These are phyloP conservation scores for Spodoptera picta DNA, from an alignment of 2,888 invertebrate species.

Conservation along the genomic window DNA sequence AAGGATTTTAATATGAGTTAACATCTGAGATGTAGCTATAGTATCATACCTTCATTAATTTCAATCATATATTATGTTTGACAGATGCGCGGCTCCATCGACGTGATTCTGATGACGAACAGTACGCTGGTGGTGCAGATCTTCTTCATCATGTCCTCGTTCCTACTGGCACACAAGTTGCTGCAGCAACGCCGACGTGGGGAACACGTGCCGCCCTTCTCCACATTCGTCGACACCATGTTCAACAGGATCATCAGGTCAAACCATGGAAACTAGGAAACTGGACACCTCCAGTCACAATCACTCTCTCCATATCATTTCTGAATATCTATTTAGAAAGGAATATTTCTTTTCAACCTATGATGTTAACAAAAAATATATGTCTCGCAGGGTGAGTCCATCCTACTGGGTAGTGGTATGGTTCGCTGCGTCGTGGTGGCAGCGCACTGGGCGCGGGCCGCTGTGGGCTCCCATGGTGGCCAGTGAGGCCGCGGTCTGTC, in stretches of 20 bases:
- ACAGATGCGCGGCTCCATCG: conserved; percentile 73
- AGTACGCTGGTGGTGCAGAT: conserved; percentile 84
- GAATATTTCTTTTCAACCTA: no score
- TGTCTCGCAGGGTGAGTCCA: conserved; percentile 72
- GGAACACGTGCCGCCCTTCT: conserved; percentile 55
- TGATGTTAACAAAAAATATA: no score
- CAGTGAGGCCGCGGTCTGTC: conserved; percentile 75
- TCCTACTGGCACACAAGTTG: conserved; percentile 82
- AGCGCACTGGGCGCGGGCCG: conserved; percentile 74
- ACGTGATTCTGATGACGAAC: conserved; percentile 80
- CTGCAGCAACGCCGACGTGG: conserved; percentile 68
- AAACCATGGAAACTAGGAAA: conserved; percentile 2
- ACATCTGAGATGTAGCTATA: no score
- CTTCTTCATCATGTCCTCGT: conserved; percentile 84
- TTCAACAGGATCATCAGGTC: conserved; percentile 80
- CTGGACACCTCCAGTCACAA: neutral
- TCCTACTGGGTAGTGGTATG: conserved; percentile 80
- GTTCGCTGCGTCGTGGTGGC: conserved; percentile 82
- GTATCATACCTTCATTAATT: no score
- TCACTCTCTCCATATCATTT: no score
- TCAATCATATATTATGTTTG: no score
- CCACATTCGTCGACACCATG: conserved; percentile 77
- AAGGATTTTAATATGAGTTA: no score
- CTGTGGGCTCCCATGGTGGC: conserved; percentile 77
- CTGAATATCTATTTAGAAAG: no score